Base-by-base conservation (phyloP, 2,888 invertebrate genomes). In the Bombylius major region DNA sequence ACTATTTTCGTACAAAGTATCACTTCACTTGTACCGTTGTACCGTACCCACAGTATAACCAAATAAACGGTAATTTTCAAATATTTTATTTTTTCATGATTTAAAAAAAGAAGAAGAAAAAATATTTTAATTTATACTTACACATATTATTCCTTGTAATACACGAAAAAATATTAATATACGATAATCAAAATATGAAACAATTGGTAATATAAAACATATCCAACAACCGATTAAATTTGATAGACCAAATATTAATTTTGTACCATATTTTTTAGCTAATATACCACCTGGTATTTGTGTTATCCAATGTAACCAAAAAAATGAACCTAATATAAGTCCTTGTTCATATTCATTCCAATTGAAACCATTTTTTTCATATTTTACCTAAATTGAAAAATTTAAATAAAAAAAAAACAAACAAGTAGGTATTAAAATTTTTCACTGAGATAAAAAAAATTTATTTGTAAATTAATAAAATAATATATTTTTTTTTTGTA, bases 221-320 rank as follows among this genome's bases (percentile, higher is more conserved):
- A 84, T 71, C 53, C 85, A 63, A 4, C 82, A 80, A 0, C 83
- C 82, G 4, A 78, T 64, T 11, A 83, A 76, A 67, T 87, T 82
- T 2, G 83, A 79, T 39, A 81, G 66, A 0, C 87, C 88, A 65
- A 84, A 86, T 13, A 88, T 73, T 46, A 80, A 66, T 68, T 87
- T 87, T 0, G 86, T 85, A 1, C 88, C 87, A 65, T 82, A 83
- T 61, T 78, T 79, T 56, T 80, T 78, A 0, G 86, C 83, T 52
- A 87, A 65, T 56, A 83, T 71, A 36, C 87, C 87, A 36, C 87
- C 87, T 1, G 87, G 87, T 42, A 87, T 72, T 71, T 87, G 87
- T 0, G 82, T 79, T 0, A 81, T 50, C 79, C 86, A 84, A 65
- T 87, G 86, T 3, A 85, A 70, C 82, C 84, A 87, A 69, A 83